Conservation (phyloP, 2,888 invertebrate genomes). For the Plemyria rubiginata region DNA sequence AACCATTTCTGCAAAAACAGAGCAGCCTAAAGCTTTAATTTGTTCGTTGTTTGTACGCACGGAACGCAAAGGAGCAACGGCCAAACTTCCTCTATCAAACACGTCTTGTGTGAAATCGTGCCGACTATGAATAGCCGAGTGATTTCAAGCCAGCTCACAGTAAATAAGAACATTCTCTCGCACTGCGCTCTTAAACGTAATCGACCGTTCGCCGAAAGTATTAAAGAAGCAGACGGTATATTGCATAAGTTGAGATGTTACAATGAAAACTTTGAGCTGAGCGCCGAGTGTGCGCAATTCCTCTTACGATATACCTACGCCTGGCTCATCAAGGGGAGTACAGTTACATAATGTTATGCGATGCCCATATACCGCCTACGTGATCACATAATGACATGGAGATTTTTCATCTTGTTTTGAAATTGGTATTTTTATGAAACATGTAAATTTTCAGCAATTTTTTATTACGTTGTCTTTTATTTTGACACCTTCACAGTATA, state of each 20-base stretch:
- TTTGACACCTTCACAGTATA: not conserved
- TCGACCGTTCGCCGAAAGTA: constrained; percentile 82
- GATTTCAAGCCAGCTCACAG: constrained; percentile 76
- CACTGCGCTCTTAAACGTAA: constrained; percentile 81
- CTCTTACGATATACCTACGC: constrained; percentile 58
- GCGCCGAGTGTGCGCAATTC: constrained; percentile 78
- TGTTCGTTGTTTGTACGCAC: constrained; percentile 35
- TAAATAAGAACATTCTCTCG: constrained; percentile 83
- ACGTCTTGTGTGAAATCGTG: constrained; percentile 72
- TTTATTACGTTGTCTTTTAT: not conserved
- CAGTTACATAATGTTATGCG: constrained; percentile 59
- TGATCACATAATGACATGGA: constrained; percentile 20
- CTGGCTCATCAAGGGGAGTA: constrained; percentile 61
- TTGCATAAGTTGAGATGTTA: constrained; percentile 83
- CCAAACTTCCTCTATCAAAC: constrained; percentile 65
- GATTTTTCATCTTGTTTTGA: constrained; percentile 31
- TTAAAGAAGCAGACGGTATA: constrained; percentile 82
- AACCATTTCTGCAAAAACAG: constrained; percentile 20
- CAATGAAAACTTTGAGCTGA: constrained; percentile 80
- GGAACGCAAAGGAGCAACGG: constrained; percentile 48
- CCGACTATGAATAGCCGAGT: constrained; percentile 64
- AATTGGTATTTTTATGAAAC: constrained; percentile 12
- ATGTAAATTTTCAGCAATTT: constrained; percentile 5
- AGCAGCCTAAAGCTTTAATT: constrained; percentile 30
- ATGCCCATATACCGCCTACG: constrained; percentile 33